Evolutionary conservation across 2,113 vertebrate genomes (phyloP), one percentile per base, ranked within the genome.

Genomic region (Upupa epops): DNA sequence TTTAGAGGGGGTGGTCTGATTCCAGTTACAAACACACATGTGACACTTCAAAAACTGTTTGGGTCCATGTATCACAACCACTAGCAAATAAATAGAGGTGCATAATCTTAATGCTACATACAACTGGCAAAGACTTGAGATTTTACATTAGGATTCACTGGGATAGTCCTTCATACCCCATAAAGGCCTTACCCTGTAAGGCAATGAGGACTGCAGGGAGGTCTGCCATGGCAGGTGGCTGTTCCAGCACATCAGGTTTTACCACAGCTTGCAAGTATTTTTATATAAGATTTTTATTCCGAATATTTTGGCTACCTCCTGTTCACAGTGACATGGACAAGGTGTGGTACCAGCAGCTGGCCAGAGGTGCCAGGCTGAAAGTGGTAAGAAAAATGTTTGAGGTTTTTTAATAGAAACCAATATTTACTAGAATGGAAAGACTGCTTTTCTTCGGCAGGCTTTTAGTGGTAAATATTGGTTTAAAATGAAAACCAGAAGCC

Each of bases 381-480:
- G 74, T 3, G 77, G 94, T 34, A 93, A 70, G 74, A 87, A 95
- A 96, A 83, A 73, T 79, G 51, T 70, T 90, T 94, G 86, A 91
- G 94, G 90, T 88, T 94, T 92, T 89, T 83, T 88, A 84, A 84
- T 75, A 93, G 70, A 96, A 97, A 96, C 88, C 95, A 96, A 83
- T 96, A 95, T 96, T 96, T 96, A 96, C 94, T 54, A n/a, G 89
- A 75, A 96, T 3, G 51, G 92, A 92, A 89, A 94, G 92, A 63
- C 91, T 96, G 90, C 74, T 94, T 96, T 95, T 34, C 94, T 94
- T 94, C 86, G 94, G 76, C 25, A 46, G 84, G 76, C 88, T 92
- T 77, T 95, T 92, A 92, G 94, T 91, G 95, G 96, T 88, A 94
- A 97, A 88, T 82, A 96, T 8, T 80, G 90, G 91, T 96, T 94